Conservation (phyloP, 1,140 invertebrate species). For the Aplysia californica region DNA sequence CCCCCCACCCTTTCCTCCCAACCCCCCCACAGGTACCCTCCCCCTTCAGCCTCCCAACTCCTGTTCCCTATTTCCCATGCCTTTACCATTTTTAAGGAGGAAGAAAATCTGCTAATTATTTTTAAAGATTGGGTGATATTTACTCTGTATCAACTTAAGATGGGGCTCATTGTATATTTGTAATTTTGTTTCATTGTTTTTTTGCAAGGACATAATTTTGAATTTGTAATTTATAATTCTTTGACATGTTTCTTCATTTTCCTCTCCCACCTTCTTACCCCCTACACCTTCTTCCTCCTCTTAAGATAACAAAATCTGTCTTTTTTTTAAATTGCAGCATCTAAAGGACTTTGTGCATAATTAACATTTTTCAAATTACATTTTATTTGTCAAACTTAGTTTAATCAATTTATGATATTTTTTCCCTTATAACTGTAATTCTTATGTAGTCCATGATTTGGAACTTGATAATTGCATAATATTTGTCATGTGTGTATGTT, state of each 20-base stretch:
- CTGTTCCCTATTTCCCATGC: too few species aligned
- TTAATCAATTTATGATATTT: too few species aligned
- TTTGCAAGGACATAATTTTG: slow-evolving; percentile 19
- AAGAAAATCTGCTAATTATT: too few species aligned
- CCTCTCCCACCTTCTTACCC: not conserved
- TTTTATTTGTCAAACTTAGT: too few species aligned
- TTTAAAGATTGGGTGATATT: not conserved
- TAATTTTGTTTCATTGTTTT: not conserved
- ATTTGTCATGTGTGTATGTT: slow-evolving; percentile 19
- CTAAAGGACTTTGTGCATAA: slow-evolving; percentile 3
- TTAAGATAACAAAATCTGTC: not conserved
- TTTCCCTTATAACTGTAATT: too few species aligned
- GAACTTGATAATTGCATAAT: slow-evolving; percentile 18
- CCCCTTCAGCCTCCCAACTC: too few species aligned
- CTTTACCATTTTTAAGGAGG: too few species aligned
- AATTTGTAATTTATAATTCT: slow-evolving; percentile 20
- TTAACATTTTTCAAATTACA: not conserved
- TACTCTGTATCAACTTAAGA: not conserved
- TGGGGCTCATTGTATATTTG: slow-evolving; percentile 2
- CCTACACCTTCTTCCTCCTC: not conserved
- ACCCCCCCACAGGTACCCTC: too few species aligned
- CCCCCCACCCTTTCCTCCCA: too few species aligned
- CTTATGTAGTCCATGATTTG: too few species aligned
- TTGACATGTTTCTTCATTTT: slow-evolving; percentile 5
- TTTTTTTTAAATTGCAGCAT: not conserved